Conservation (phyloP, 2,888 invertebrate species). For the Cylloceria caligata region DNA sequence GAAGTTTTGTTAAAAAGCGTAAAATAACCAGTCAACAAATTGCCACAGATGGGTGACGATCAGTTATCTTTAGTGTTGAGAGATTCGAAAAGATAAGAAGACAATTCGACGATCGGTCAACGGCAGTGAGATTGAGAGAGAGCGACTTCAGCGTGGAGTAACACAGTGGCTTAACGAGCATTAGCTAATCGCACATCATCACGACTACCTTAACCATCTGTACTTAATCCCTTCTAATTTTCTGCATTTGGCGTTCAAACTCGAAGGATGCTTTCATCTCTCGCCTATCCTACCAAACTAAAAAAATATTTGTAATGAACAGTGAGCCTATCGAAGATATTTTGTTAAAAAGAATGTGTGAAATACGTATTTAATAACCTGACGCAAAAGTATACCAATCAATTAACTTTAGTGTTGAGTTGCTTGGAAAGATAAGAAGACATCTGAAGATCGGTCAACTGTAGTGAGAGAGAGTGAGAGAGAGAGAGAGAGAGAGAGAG, state of each 20-base stretch:
- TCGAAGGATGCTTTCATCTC: slow-evolving; percentile 43
- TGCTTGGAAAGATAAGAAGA: slow-evolving; percentile 51
- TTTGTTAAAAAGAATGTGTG: neutral
- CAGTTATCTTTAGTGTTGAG: slow-evolving; percentile 57
- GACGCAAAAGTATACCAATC: slow-evolving; percentile 49
- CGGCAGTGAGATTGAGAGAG: no score
- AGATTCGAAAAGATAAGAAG: slow-evolving; percentile 50
- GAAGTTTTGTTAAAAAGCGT: neutral
- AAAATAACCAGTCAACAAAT: slow-evolving; percentile 29
- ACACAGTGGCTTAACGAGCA: neutral
- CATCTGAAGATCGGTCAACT: slow-evolving; percentile 48
- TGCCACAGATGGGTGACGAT: slow-evolving; percentile 49
- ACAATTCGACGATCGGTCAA: slow-evolving; percentile 50
- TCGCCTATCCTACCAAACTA: slow-evolving; percentile 16
- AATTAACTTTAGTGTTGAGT: slow-evolving; percentile 55
- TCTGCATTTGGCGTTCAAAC: slow-evolving; percentile 19
- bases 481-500: no score
- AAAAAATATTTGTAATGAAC: neutral
- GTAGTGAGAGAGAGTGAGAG: no score
- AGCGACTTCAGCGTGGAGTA: slow-evolving; percentile 28
- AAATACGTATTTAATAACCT: slow-evolving; percentile 34
- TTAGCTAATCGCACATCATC: slow-evolving; percentile 6
- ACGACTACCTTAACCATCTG: slow-evolving; percentile 19
- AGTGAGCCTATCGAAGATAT: slow-evolving; percentile 4
- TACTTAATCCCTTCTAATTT: slow-evolving; percentile 39